Base-by-base conservation (phyloP, 2,888 invertebrate genomes). In the Labia minor region DNA sequence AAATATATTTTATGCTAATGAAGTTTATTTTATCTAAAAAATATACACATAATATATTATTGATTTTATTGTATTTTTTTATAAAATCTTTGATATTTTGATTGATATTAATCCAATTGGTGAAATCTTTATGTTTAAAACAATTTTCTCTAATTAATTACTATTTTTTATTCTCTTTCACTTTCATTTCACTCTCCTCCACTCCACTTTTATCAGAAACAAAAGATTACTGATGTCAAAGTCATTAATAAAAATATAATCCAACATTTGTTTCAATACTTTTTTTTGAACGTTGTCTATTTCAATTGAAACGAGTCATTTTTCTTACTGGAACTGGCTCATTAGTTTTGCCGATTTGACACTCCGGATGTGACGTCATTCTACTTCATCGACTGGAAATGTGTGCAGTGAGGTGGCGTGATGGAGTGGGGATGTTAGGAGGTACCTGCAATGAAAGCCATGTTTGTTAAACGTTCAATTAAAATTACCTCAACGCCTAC, bases 381-480 rank as follows among this genome's bases (percentile, higher is more conserved):
- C 8, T 26, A 26, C n/a, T 10, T 49, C 49, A 49, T n/a, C n/a
- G n/a, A n/a, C 49, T 49, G n/a, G 49, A 49, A 16, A 16, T 49
- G 49, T 11, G n/a, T 3, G 3, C n/a, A 49, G 4, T 10, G 49
- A 14, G 49, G 3, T 49, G n/a, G 16, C 4, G 26, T 6, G 8
- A 26, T 26, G n/a, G n/a, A n/a, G n/a, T n/a, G n/a, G n/a, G n/a
- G 33, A 33, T 8, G 33, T 11, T 11, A 33, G 33, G 33, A n/a
- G n/a, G n/a, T 16, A 49, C 49, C 49, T 49, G 49, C n/a, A 49
- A 49, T 49, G 49, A 49, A 49, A 49, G 49, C n/a, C n/a, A 49
- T 14, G 8, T 49, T 49, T 49, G 49, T 49, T 49, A 49, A 49
- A 11, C 49, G 49, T 14, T 49, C n/a, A 4, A 49, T 49, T 49